Base-by-base conservation (phyloP, 2,797 vertebrate genomes). In the Caiman crocodilus region DNA sequence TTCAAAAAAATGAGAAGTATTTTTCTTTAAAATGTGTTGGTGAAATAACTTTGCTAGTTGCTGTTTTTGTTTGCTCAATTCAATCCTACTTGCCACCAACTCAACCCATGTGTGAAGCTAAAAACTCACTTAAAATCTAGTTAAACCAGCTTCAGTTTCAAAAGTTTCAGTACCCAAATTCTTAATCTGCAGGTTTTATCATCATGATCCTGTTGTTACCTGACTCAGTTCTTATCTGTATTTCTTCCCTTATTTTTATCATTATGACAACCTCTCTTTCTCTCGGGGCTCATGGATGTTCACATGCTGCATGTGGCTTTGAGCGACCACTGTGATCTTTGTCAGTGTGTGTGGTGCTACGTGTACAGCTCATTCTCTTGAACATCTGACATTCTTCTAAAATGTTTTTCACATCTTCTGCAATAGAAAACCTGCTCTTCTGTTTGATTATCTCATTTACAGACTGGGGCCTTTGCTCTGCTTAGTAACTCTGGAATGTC, bases 401-500 rank as follows among this genome's bases (percentile, higher is more conserved):
- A 79, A 69, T 26, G 73, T 56, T 76, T 79, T 89, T 32, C 78
- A 64, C 60, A 78, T 56, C 14, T 88, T 4, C 64, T 90, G 75
- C 7, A 12, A 50, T 79, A 84, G 55, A n/a, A 75, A 88, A 91
- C 82, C 21, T 28, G 30, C 2, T 91, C 85, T 86, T 91, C 58
- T 79, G 60, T n/a, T 75, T 87, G 88, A 64, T 77, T 82, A 82
- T 80, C 84, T 82, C 91, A 74, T 61, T 85, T n/a, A 64, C 26
- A 64, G 2, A 28, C 26, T 64, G 63, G 3, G 26, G 12, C 60
- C 59, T 60, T 60, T 23, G 59, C 59, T 60, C 21, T 60, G 18
- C 21, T 60, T 21, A 50, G 42, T 50, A 50, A 50, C 42, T 50
- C 42, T 50, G 42, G 42, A 50, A 50, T 50, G 42, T 50, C 42